Evolutionary conservation across 2,888 invertebrate species (phyloP), one percentile per base, ranked within the genome.

Genomic region (Vesta saturnalis): DNA sequence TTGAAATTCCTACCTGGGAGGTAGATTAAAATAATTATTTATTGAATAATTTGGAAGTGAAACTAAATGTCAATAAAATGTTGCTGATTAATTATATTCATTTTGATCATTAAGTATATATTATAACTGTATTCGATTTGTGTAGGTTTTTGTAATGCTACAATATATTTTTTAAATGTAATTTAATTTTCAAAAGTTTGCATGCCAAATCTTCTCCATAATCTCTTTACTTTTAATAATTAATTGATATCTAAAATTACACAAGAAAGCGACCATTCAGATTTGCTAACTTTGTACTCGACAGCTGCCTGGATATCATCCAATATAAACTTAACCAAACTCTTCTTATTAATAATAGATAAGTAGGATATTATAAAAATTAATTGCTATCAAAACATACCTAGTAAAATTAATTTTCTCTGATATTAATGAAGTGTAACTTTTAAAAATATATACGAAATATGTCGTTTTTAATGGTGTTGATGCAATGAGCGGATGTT

Each of bases 221-320:
- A 67, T 70, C 71, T 71, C 43, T 60, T 71, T 71, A 71, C 67
- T 56, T 58, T 68, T 63, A 22, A 62, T 71, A 71, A 71, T 71
- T 71, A 71, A 71, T 71, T 60, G 59, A 58, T 49, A 22, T 60
- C 67, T 65, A 68, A 62, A 65, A 57, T 64, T 68, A 62, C 21
- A 64, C 55, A 67, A 64, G 61, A 64, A 67, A 68, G 62, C 58
- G 35, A 57, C 49, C 69, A 72, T 67, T 69, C 67, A 68, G 54
- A 65, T 46, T 61, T 62, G 67, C 68, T 69, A 72, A 72, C 64
- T 67, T 69, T 67, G 63, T 62, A 47, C 72, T 57, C 63, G 70
- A 70, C 72, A 72, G 72, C 72, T 72, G 72, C 70, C 70, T 72
- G 72, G 72, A 69, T 57, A 15, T 22, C 21, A 22, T 69, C 72